phyloP scores from a whole-genome alignment of 2,888 invertebrate species.

The Synergus laeviventris region DNA sequence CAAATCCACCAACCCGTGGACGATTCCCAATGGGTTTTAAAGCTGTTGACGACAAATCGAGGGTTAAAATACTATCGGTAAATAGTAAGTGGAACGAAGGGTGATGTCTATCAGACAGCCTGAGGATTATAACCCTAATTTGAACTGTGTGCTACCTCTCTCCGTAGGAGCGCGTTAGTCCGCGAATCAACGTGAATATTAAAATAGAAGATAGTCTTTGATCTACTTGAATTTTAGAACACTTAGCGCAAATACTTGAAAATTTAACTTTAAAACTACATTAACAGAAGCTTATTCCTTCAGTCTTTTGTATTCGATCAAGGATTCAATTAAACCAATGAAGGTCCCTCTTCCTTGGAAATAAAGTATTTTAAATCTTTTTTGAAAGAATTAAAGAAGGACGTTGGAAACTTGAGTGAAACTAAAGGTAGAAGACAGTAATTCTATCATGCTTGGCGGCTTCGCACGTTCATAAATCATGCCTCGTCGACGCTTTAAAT shows the following conservation, averaged over 20 bases:
- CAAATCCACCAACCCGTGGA: conserved; percentile 51
- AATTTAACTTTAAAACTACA: neutral
- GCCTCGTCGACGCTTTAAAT: conserved; percentile 19
- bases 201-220: conserved; percentile 35
- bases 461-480: conserved; percentile 39
- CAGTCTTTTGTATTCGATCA: neutral
- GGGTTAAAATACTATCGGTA: conserved; percentile 76
- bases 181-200: conserved; percentile 34
- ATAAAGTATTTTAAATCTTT: neutral
- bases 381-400: conserved; percentile 2
- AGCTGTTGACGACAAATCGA: conserved; percentile 76
- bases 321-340: neutral
- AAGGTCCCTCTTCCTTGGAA: neutral
- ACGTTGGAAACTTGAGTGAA: conserved; percentile 34
- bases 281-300: neutral
- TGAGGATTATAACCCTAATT: conserved; percentile 76
- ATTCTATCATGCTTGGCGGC: conserved; percentile 33
- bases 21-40: conserved; percentile 71
- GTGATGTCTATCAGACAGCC: conserved; percentile 68
- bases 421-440: neutral
- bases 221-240: conserved; percentile 39
- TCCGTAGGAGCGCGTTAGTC: conserved; percentile 47
- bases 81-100: conserved; percentile 65
- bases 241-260: conserved; percentile 45
- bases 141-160: conserved; percentile 57